Evolutionary conservation across 2,797 vertebrate species (phyloP).

Genomic region (Luscinia luscinia): DNA sequence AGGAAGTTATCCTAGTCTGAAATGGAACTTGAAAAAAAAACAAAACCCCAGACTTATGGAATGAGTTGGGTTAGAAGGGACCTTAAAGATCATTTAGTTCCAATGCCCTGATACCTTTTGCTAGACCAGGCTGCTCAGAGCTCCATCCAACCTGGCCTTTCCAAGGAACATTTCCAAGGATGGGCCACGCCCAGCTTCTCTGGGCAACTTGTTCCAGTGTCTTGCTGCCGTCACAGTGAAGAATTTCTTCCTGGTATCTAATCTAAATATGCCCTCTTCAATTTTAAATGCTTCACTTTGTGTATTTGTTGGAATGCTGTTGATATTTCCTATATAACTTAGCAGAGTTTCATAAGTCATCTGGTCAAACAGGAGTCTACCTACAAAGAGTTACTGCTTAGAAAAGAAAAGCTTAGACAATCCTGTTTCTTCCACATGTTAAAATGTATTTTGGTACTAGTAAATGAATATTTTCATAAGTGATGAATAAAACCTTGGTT

Average conservation of each 20-base stretch:
- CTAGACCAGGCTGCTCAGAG: not conserved
- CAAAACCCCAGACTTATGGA: not conserved
- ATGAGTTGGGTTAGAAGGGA: not conserved
- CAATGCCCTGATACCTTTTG: not conserved
- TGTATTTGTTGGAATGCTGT: not conserved
- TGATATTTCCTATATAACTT: not conserved
- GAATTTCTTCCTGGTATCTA: not conserved
- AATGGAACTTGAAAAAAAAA: not conserved
- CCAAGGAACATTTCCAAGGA: not conserved
- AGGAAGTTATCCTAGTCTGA: not conserved
- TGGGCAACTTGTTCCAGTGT: not conserved
- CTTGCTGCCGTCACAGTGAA: accelerated
- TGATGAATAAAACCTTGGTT: not conserved
- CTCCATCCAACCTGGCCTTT: not conserved
- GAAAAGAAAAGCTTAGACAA: not conserved
- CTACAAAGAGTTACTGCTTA: not conserved
- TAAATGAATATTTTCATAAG: not conserved
- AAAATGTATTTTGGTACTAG: not conserved
- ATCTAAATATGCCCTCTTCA: not conserved
- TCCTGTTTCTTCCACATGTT: not conserved
- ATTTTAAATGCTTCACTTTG: not conserved
- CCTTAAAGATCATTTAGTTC: not conserved
- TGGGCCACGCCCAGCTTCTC: accelerated
- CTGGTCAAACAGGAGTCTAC: not conserved
- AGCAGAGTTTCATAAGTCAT: not conserved